These are phyloP conservation scores for Corbicula japonica DNA, from an alignment of 2,888 invertebrate genomes.

Conservation along the genomic window DNA sequence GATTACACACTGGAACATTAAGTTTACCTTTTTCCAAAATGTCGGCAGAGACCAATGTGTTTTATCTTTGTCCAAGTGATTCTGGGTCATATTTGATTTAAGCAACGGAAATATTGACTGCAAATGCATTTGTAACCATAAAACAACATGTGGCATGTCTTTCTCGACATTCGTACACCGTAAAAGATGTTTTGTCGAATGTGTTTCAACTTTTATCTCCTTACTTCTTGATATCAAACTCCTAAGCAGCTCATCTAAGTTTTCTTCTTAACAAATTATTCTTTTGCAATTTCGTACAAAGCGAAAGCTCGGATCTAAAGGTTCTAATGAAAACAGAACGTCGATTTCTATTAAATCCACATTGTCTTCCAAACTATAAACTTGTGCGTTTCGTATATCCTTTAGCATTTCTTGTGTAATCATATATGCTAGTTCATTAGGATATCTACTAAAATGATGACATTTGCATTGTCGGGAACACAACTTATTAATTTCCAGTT, in stretches of 20 bases:
- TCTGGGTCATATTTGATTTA: background rate
- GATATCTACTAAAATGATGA: too few species aligned
- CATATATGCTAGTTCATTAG: too few species aligned
- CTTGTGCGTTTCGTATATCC: too few species aligned
- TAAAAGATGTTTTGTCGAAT: background rate
- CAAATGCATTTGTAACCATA: background rate
- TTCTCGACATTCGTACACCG: background rate
- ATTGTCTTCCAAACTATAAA: too few species aligned
- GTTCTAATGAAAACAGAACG: background rate
- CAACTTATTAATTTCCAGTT: background rate
- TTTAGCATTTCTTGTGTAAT: too few species aligned
- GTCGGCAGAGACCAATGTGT: background rate
- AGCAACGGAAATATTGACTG: too few species aligned
- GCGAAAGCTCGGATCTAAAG: background rate
- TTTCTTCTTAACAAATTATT: background rate
- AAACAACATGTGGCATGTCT: background rate
- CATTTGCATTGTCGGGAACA: conserved; percentile 6
- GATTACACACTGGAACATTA: conserved; percentile 4
- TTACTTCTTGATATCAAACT: background rate
- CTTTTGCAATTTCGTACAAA: background rate
- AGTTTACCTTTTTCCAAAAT: background rate
- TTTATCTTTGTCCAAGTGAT: background rate
- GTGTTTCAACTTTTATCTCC: background rate
- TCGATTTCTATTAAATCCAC: too few species aligned
- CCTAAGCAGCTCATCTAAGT: background rate